Conservation (phyloP, 23 tunicate species). For the Ascidia mentula region DNA sequence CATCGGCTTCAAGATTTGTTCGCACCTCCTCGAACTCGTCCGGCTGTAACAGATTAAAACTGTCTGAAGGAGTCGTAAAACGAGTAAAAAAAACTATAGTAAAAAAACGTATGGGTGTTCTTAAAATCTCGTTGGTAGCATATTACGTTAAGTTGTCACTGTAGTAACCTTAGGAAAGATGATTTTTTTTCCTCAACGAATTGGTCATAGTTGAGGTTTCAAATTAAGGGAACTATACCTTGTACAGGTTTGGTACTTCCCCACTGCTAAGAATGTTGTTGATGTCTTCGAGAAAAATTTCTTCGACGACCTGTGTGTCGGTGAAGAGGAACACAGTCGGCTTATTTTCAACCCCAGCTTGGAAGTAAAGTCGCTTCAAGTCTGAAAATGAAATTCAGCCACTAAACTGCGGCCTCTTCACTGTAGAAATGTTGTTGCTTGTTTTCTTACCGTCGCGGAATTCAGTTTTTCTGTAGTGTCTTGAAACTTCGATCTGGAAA, state of each 20-base stretch:
- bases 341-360: conserved; percentile 97
- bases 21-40: conserved; percentile 93
- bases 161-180: too few relatives aligned
- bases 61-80: too few relatives aligned
- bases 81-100: too few relatives aligned
- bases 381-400: conserved; percentile 23
- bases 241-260: conserved; percentile 92
- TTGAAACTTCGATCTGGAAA: conserved; percentile 96
- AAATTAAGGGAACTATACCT: too few relatives aligned
- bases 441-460: conserved; percentile 79
- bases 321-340: conserved; percentile 90
- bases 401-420: not conserved
- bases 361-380: conserved; percentile 82
- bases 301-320: conserved; percentile 97
- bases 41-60: conserved; percentile 33
- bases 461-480: conserved; percentile 83
- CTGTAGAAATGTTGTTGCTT: not conserved
- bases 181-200: too few relatives aligned
- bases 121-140: too few relatives aligned
- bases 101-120: too few relatives aligned
- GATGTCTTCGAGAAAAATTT: conserved; percentile 92
- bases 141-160: too few relatives aligned
- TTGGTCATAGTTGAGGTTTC: too few relatives aligned
- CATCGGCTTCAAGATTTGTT: conserved; percentile 59
- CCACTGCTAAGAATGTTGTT: conserved; percentile 97